These are phyloP conservation scores for Myotis brandtii DNA, from an alignment of 2,113 vertebrate genomes.

Conservation along the genomic window DNA sequence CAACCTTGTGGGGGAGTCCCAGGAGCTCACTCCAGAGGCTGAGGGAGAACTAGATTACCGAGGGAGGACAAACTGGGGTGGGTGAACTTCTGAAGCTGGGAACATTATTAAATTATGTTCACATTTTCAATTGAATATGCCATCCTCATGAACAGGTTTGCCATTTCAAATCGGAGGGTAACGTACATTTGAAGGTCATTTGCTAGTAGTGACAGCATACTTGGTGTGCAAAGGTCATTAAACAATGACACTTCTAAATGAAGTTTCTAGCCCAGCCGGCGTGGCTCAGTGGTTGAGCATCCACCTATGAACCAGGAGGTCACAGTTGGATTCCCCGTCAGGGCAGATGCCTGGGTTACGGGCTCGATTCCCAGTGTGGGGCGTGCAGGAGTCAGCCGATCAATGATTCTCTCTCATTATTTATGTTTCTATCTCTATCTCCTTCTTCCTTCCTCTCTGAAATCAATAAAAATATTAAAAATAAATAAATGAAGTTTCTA, in stretches of 20 bases:
- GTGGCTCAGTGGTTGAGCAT: too few species aligned
- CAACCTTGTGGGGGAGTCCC: not conserved
- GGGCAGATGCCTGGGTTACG: too few species aligned
- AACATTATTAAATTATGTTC: not conserved
- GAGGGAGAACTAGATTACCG: not conserved
- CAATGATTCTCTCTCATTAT: too few species aligned
- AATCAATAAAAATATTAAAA: not conserved
- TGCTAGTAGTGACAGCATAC: not conserved
- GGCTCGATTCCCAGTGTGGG: too few species aligned
- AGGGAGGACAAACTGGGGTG: not conserved
- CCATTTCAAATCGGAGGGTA: constrained; percentile 27
- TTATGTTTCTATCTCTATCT: too few species aligned
- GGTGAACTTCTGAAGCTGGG: not conserved
- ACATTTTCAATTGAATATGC: not conserved
- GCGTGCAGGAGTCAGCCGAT: too few species aligned
- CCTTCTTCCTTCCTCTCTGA: too few species aligned
- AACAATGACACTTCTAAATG: not conserved
- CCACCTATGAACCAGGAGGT: too few species aligned
- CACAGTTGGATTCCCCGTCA: too few species aligned
- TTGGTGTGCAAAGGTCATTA: not conserved
- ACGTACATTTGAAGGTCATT: not conserved
- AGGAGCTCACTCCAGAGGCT: not conserved
- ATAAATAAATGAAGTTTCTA: constrained; percentile 1
- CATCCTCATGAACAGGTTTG: constrained; percentile 8
- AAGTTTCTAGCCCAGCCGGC: not conserved